Evolutionary conservation across 2,888 invertebrate species (phyloP), one percentile per base, ranked within the genome.

Genomic region (Phengaris alcon): DNA sequence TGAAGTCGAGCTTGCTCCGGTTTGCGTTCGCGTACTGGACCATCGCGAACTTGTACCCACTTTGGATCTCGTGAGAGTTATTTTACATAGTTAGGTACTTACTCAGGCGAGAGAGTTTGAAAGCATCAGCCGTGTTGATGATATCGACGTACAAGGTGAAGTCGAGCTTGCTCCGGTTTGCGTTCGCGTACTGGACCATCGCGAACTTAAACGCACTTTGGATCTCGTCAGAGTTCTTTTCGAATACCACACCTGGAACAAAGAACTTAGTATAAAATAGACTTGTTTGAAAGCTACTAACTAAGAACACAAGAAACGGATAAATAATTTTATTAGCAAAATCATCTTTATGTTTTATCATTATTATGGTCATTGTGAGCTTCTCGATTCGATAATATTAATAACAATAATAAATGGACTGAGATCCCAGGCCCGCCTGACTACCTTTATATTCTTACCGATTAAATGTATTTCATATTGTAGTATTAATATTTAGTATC

Each of bases 61-160:
- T 35, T 35, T 35, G 35, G 1, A 48, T 48, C 48, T 48, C 48
- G 48, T 48, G 6, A 6, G 6, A 48, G 48, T 48, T 48, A 4
- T 6, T 7, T 6, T 48, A 48, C 35, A 69, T 52, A 75, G 46
- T 15, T 10, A 73, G 57, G 48, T 84, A 96, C 98, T 96, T 94
- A 98, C 98, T 97, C 74, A 98, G 94, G 87, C 97, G 95, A 68
- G 98, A 97, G 75, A 98, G 94, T 88, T 98, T 98, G 93, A 97
- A 98, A 79, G 97, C 97, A 88, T 98, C 98, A 35, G 97, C 97
- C 12, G 98, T 98, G 88, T 97, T 97, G 87, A 98, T 97, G 82
- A 98, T 96, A 86, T 98, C 97, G 74, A 97, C 97, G 85, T 95
- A 97, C 13, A 97, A 95, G 85, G 97, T 96, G 75, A 98, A 95